These are phyloP conservation scores for Eledona agricola DNA, from an alignment of 2,888 invertebrate genomes.

Conservation along the genomic window DNA sequence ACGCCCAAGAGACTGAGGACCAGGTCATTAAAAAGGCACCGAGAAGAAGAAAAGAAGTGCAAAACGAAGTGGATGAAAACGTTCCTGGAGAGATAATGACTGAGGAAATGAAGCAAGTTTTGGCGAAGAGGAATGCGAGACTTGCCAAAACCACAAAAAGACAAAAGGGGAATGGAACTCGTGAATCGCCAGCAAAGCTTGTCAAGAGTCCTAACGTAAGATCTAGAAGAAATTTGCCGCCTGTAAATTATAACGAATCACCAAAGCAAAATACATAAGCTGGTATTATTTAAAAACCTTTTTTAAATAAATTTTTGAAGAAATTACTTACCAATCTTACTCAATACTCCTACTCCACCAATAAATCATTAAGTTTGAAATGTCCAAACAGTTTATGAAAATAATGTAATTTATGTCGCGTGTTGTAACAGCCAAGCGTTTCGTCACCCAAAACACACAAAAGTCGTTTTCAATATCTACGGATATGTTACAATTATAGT, in stretches of 20 bases:
- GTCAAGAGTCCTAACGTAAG: neutral
- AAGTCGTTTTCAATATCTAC: too few relatives aligned
- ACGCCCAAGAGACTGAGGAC: neutral
- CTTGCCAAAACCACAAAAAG: conserved; percentile 3
- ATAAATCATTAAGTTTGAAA: too few relatives aligned
- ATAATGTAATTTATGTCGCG: too few relatives aligned
- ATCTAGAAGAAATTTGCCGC: conserved; percentile 2
- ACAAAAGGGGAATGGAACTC: neutral
- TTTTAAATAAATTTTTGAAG: too few relatives aligned
- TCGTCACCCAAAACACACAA: too few relatives aligned
- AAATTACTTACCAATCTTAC: too few relatives aligned
- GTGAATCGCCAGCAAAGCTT: neutral
- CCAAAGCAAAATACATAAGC: too few relatives aligned
- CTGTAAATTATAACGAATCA: conserved; percentile 2
- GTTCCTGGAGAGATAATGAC: conserved; percentile 15
- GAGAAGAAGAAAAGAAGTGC: conserved; percentile 20
- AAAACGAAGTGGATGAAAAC: conserved; percentile 4
- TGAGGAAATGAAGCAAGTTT: conserved; percentile 27
- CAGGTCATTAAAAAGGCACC: neutral
- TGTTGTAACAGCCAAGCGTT: too few relatives aligned
- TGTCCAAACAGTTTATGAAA: too few relatives aligned
- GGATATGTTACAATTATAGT: too few relatives aligned
- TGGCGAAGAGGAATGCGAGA: conserved; percentile 1
- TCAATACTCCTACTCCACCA: too few relatives aligned
- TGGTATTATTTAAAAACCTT: too few relatives aligned